Evolutionary conservation across 1,140 invertebrate genomes (phyloP).

Genomic region (Penaeus chinensis): DNA sequence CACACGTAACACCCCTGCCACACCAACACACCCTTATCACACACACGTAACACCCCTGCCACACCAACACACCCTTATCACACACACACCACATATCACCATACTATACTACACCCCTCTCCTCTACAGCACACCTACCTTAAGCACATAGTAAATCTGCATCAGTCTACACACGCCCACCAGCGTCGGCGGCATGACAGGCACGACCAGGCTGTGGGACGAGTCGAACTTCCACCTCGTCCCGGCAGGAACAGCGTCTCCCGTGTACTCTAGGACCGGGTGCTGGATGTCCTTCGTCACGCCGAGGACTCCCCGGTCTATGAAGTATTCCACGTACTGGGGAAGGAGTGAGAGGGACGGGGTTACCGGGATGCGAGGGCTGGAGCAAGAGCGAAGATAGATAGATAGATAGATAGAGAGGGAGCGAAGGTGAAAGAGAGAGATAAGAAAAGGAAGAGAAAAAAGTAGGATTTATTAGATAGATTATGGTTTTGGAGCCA

Average conservation of each 20-base stretch:
- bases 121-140: conserved; percentile 69
- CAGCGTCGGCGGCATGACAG: conserved; percentile 83
- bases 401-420: too few relatives aligned
- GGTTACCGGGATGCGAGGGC: conserved; percentile 17
- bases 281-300: conserved; percentile 80
- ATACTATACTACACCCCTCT: not conserved
- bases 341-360: conserved; percentile 11
- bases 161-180: conserved; percentile 81
- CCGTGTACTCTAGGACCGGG: conserved; percentile 80
- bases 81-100: not conserved
- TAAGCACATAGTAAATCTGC: conserved; percentile 84
- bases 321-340: conserved; percentile 84
- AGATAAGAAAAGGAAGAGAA: too few relatives aligned
- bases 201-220: conserved; percentile 77
- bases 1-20: not conserved
- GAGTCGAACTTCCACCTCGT: conserved; percentile 76
- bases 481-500: too few relatives aligned
- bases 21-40: not conserved
- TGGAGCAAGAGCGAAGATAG: not conserved
- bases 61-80: not conserved
- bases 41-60: not conserved
- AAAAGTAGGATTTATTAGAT: too few relatives aligned
- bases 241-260: conserved; percentile 75
- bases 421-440: too few relatives aligned
- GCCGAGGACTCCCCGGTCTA: conserved; percentile 82